These are phyloP conservation scores for Apus apus DNA, from an alignment of 2,113 vertebrate species.

Conservation along the genomic window DNA sequence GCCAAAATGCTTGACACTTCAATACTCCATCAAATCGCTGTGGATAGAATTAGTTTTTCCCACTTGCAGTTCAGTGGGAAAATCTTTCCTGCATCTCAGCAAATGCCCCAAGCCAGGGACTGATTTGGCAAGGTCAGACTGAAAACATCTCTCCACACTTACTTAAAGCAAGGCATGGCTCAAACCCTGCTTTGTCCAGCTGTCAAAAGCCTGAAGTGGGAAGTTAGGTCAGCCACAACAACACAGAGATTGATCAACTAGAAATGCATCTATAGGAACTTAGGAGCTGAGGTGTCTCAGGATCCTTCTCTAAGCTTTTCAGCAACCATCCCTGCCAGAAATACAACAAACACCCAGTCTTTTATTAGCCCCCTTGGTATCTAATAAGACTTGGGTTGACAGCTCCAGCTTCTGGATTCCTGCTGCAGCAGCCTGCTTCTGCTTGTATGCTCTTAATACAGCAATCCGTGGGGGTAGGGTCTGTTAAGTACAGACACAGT, in stretches of 20 bases:
- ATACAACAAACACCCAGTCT: constrained; percentile 37
- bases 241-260: background rate
- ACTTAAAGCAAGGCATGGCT: background rate
- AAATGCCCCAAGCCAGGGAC: background rate
- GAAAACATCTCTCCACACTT: constrained; percentile 52
- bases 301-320: constrained; percentile 52
- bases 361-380: constrained; percentile 52
- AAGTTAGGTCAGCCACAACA: background rate
- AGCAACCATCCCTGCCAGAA: constrained; percentile 43
- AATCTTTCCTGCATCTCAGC: constrained; percentile 23
- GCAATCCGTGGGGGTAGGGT: background rate
- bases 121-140: constrained; percentile 48
- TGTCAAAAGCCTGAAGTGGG: constrained; percentile 50
- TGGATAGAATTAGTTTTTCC: constrained; percentile 14
- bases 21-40: background rate
- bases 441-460: constrained; percentile 21
- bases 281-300: background rate
- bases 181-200: constrained; percentile 51
- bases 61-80: constrained; percentile 30
- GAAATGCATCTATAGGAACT: background rate
- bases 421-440: constrained; percentile 15
- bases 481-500: background rate
- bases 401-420: constrained; percentile 36
- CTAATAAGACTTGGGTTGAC: background rate
- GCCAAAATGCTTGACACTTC: background rate